Percentiles rank a stretch among this genome's conserved stretches.
Evolutionary conservation across 2,888 invertebrate species (phyloP).

Genomic region (Heteromurus nitidus): DNA sequence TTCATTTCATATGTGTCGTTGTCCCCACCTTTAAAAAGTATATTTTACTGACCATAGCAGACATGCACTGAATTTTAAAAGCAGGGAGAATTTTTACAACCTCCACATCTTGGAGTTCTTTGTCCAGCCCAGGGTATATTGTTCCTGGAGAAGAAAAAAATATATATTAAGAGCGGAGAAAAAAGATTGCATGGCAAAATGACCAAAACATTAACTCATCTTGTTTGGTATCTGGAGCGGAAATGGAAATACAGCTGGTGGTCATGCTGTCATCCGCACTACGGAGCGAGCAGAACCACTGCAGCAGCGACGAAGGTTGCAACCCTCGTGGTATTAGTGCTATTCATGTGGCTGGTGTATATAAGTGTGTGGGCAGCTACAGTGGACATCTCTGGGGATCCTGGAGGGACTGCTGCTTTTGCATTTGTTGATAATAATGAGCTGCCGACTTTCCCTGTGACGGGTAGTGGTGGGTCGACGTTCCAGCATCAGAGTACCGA

Average conservation of each 20-base stretch:
- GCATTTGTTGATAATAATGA: conserved; percentile 59
- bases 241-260: conserved; percentile 61
- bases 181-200: conserved; percentile 50
- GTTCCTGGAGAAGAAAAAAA: neutral
- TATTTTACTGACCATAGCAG: neutral
- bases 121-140: too few relatives aligned
- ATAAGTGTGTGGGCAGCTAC: conserved; percentile 64
- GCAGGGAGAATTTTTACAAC: too few relatives aligned
- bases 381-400: conserved; percentile 41
- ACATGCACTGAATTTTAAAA: conserved; percentile 18
- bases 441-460: conserved; percentile 43
- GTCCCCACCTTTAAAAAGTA: neutral
- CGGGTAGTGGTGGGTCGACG: conserved; percentile 24
- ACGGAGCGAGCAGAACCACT: conserved; percentile 33
- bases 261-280: conserved; percentile 40
- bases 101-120: too few relatives aligned
- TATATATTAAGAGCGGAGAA: neutral
- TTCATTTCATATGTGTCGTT: too few relatives aligned
- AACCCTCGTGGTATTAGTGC: conserved; percentile 48
- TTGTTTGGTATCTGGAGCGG: conserved; percentile 69
- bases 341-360: conserved; percentile 56
- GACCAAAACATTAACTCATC: conserved; percentile 65
- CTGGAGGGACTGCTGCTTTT: conserved; percentile 24
- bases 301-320: conserved; percentile 50
- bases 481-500: conserved; percentile 50